These are phyloP conservation scores for Xerus rutilus DNA, from an alignment of 2,797 vertebrate species.

Conservation along the genomic window DNA sequence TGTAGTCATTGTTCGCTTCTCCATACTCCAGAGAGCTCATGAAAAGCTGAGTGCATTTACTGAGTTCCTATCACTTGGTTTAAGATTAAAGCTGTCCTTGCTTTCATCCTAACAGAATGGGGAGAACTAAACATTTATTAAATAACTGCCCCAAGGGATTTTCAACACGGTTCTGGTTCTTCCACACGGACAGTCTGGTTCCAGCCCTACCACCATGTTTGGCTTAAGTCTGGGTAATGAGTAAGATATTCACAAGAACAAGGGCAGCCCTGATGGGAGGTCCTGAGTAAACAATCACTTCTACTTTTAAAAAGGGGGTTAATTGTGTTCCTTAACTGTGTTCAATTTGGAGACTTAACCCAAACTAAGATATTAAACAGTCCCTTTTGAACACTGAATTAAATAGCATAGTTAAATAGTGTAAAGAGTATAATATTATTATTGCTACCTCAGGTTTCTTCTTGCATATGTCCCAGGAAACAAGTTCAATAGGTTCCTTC, in stretches of 20 bases:
- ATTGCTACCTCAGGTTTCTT: neutral
- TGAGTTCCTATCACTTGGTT: neutral
- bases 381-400: neutral
- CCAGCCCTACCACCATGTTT: neutral
- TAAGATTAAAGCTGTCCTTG: neutral
- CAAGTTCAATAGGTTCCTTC: slow-evolving; percentile 22
- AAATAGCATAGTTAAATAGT: neutral
- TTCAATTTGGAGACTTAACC: neutral
- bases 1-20: neutral
- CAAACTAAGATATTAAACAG: neutral
- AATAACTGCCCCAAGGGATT: neutral
- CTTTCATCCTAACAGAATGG: neutral
- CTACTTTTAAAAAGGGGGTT: neutral
- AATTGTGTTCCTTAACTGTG: neutral
- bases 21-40: neutral
- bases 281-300: neutral
- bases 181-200: neutral
- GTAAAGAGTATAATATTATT: neutral
- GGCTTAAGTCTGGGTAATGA: neutral
- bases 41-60: neutral
- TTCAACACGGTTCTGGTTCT: neutral
- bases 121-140: neutral
- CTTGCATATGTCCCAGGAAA: neutral
- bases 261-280: neutral
- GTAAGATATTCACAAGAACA: neutral